Base-by-base conservation (phyloP, 2,113 vertebrate genomes). In the Verasper variegatus region DNA sequence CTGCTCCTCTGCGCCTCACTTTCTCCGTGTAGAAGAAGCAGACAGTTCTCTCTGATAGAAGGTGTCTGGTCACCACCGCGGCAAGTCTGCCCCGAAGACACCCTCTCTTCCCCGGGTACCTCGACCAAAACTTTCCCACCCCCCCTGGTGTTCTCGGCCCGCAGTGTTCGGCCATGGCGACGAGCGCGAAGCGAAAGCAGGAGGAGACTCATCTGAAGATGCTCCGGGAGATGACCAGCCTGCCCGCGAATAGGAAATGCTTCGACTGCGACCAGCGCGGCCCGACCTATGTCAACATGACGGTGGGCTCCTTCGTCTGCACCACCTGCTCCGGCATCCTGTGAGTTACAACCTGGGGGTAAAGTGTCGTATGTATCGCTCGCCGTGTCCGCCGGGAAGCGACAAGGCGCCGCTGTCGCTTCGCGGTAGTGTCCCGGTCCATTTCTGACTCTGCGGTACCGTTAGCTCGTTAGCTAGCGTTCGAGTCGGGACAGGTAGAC, bases 211-310 rank as follows among this genome's bases (percentile, higher is more conserved):
- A 98, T 95, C 94, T 98, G 93, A 98, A 97, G 94, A 95, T 98
- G 95, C 95, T 99, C 87, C 94, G 97, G 92, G 97, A 98, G 92
- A 98, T 99, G 97, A 98, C 97, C 62, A 97, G 97, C 93, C 94
- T 97, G 68, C 94, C 95, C 80, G 96, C 96, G 91, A 99, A 99
- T 95, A 95, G 97, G 93, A 97, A 98, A 95, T 98, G 97, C 94
- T 98, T 98, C 92, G 97, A 98, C 94, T 99, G 97, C 90, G 97
- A 98, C 91, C 97, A 98, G 91, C 96, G 97, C 93, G 97, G 97
- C 95, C 97, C 97, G 93, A 99, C 97, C 92, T 99, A 98, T 92
- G 97, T 96, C 94, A 97, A 99, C 95, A 98, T 98, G 97, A 98
- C 97, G 86, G 95, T 97, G 93, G 97, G 97, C 91, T 97, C 97